A percentile compares a stretch with the other conserved stretches of the same genome.
phyloP scores from a whole-genome alignment of 2,888 invertebrate species.

The Leptopilina myrica region DNA sequence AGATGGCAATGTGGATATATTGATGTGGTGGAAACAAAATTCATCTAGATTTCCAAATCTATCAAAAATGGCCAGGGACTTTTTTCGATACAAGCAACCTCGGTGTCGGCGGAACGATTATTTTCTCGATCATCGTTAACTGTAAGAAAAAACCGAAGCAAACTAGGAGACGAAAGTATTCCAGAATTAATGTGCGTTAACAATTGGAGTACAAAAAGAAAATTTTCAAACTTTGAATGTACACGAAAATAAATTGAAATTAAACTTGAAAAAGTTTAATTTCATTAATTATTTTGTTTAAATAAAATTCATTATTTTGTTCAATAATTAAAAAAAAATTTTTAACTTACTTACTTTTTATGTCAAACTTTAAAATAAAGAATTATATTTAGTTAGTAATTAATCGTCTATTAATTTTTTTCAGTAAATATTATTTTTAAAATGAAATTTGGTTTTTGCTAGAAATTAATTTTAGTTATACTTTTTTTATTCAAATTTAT shows the following conservation, averaged over 20 bases:
- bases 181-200: neutral
- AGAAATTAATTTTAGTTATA: too few species aligned
- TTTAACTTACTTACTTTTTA: too few species aligned
- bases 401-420: too few species aligned
- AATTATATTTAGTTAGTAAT: too few species aligned
- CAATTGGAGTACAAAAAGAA: neutral
- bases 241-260: neutral
- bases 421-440: too few species aligned
- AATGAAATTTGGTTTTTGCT: too few species aligned
- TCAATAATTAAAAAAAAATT: too few species aligned
- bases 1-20: neutral
- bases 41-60: neutral
- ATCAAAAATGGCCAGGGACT: neutral
- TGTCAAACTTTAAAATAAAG: too few species aligned
- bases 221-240: neutral
- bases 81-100: neutral
- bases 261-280: too few species aligned
- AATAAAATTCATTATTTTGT: too few species aligned
- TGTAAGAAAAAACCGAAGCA: neutral
- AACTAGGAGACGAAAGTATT: neutral
- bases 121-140: neutral
- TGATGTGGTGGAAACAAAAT: neutral
- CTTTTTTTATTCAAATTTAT: too few species aligned
- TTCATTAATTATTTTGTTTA: too few species aligned
- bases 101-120: neutral